Evolutionary conservation across 2,113 vertebrate genomes (phyloP).

Genomic region (Macquaria australasica): DNA sequence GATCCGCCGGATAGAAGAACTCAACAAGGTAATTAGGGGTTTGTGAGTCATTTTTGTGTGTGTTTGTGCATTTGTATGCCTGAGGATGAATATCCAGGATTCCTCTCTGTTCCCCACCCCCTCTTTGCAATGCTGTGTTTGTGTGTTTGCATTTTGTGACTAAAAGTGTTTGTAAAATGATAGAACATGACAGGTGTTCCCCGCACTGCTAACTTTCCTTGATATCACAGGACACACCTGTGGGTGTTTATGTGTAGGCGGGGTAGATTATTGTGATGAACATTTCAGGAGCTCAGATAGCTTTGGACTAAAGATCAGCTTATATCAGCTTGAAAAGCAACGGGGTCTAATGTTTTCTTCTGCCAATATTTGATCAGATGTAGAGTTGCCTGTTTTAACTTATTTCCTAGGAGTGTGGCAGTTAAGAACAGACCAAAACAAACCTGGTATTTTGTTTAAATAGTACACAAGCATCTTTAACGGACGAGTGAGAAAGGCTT

Average conservation of each 20-base stretch:
- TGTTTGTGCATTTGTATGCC: constrained; percentile 37
- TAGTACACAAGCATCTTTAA: background rate
- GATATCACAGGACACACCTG: constrained; percentile 40
- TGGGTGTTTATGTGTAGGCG: background rate
- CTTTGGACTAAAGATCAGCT: background rate
- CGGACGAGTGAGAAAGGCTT: background rate
- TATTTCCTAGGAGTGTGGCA: background rate
- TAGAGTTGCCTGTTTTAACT: background rate
- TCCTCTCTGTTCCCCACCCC: constrained; percentile 38
- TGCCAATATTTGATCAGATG: background rate
- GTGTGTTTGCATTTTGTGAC: constrained; percentile 21
- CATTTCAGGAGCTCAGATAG: background rate
- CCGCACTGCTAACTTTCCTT: constrained; percentile 40
- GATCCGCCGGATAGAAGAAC: constrained; percentile 98
- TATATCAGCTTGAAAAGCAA: background rate
- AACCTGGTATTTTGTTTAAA: background rate
- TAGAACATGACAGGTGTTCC: constrained; percentile 51
- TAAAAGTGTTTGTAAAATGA: constrained; percentile 31
- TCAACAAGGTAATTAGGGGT: constrained; percentile 93
- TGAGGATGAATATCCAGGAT: constrained; percentile 67
- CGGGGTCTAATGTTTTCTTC: background rate
- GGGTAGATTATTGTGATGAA: constrained; percentile 2
- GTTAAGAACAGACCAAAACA: background rate
- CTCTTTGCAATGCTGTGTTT: background rate
- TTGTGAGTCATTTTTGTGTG: constrained; percentile 34